Evolutionary conservation across 2,888 invertebrate species (phyloP).

Genomic region (Caenorhabditis panamensis): DNA sequence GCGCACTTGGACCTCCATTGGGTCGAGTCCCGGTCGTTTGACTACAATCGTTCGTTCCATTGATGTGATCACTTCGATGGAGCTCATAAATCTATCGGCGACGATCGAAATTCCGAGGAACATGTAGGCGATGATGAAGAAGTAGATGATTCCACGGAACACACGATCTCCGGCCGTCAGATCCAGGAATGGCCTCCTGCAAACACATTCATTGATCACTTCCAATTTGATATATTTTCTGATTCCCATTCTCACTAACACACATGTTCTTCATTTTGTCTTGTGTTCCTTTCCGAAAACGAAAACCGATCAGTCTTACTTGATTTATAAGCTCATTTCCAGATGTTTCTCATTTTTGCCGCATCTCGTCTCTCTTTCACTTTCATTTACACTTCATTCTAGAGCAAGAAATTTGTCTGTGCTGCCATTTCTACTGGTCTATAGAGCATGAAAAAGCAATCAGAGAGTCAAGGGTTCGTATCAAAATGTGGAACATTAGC

Average conservation of each 20-base stretch:
- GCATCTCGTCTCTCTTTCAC: conserved; percentile 5
- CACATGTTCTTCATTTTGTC: conserved; percentile 53
- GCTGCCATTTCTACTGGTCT: not conserved
- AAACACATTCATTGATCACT: conserved; percentile 34
- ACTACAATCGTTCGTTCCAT: conserved; percentile 94
- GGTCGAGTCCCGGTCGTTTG: conserved; percentile 90
- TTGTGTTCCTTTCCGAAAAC: conserved; percentile 2
- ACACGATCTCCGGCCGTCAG: conserved; percentile 73
- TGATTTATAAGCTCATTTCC: conserved; percentile 58
- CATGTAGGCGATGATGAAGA: conserved; percentile 91
- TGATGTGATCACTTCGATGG: conserved; percentile 96
- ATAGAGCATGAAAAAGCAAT: not conserved
- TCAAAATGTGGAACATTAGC: conserved; percentile 1
- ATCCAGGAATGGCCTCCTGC: conserved; percentile 80
- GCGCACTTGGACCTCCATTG: conserved; percentile 90
- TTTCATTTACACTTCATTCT: conserved; percentile 54
- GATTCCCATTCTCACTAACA: conserved; percentile 22
- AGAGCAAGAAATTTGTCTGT: not conserved
- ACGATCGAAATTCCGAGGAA: conserved; percentile 99
- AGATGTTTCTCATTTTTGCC: conserved; percentile 54
- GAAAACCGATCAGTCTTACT: conserved; percentile 50
- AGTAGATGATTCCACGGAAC: conserved; percentile 90
- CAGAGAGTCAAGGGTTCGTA: not conserved
- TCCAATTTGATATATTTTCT: not conserved
- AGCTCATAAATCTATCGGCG: conserved; percentile 98